These are phyloP conservation scores for Myiozetetes cayanensis DNA, from an alignment of 2,113 vertebrate species.

Conservation along the genomic window DNA sequence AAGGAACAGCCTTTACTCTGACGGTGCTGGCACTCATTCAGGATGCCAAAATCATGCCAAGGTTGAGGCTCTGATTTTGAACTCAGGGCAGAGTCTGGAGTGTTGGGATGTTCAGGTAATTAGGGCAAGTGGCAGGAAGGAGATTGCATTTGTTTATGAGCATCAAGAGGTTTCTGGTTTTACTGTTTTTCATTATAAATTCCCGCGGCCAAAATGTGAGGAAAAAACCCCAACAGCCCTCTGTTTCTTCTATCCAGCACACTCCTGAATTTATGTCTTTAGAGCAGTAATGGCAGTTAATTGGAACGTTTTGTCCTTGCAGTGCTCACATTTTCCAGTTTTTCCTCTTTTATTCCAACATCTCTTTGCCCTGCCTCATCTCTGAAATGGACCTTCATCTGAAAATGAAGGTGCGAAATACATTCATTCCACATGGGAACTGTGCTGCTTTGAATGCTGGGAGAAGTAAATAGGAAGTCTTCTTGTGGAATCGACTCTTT, in stretches of 20 bases:
- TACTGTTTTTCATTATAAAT: neutral
- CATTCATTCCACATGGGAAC: neutral
- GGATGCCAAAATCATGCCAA: neutral
- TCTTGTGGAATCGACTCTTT: neutral
- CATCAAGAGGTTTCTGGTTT: neutral
- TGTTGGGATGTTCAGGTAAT: neutral
- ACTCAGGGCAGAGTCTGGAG: neutral
- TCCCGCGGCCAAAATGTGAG: neutral
- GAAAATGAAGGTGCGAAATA: neutral
- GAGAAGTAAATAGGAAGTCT: neutral
- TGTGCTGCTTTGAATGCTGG: neutral
- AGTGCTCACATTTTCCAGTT: neutral
- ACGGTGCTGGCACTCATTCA: neutral
- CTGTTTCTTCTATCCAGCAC: neutral
- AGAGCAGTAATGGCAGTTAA: neutral
- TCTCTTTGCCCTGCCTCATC: neutral
- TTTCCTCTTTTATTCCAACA: neutral
- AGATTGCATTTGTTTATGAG: neutral
- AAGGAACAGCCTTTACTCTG: neutral
- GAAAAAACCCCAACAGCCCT: rapidly evolving
- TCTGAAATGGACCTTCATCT: neutral
- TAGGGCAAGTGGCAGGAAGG: neutral
- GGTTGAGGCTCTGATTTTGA: neutral
- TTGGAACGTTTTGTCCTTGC: neutral
- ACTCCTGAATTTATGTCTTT: neutral